Evolutionary conservation across 2,888 invertebrate species (phyloP), one percentile per base, ranked within the genome.

Genomic region (Patella ulyssiponensis): DNA sequence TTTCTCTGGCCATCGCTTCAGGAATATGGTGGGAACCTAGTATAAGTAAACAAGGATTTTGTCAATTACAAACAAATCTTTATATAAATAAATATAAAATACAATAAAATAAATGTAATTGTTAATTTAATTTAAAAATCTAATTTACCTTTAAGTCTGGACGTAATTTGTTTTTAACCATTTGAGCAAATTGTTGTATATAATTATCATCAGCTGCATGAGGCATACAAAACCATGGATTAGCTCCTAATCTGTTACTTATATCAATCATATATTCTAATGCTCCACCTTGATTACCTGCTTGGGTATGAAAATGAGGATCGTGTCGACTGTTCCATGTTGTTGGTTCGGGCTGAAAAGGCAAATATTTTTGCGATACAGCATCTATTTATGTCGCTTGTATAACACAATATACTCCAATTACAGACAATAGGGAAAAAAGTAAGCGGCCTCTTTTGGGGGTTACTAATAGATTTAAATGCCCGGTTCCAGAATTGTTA

Each of bases 181-280:
- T 44, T 14, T 51, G 53, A 12, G 88, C 88, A 78, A 87, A 85
- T 33, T 83, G 72, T 69, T 64, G 78, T 52, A 88, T 77, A 75
- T 81, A 88, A 71, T 85, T 78, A 76, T 88, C 85, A 73, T 86
- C 85, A 23, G 87, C 87, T 11, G 84, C 85, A 76, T 86, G 86
- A 1, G 88, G 88, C 71, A 86, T 84, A 76, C 81, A 83, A 69
- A 88, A 86, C 88, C 88, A 88, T 15, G 87, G 85, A 71, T 80
- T 80, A 12, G 85, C 80, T 3, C 86, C 86, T 51, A 86, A 53
- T 3, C 79, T 77, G 72, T 87, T 88, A 53, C 81, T 78, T 12
- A 87, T 74, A 15, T 84, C 79, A 27, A 87, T 83, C 72, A 85
- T 82, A 77, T 85, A 80, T 76, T 86, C 86, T 4, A 87, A 56